These are phyloP conservation scores for Vandiemenella viatica DNA, from an alignment of 2,888 invertebrate species.

Conservation along the genomic window DNA sequence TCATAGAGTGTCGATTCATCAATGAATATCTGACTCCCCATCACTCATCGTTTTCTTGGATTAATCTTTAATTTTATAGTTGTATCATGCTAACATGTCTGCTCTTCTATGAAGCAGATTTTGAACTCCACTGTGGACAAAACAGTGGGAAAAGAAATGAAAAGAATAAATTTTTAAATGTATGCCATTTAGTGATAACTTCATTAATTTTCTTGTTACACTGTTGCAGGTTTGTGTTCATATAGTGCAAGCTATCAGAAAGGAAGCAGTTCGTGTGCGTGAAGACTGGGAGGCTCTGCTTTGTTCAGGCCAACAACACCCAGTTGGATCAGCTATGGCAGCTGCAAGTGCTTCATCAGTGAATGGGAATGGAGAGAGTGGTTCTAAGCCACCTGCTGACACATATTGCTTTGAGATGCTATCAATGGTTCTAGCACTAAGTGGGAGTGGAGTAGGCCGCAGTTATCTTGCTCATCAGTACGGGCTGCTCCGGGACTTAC, in stretches of 20 bases:
- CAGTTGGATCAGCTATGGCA: neutral
- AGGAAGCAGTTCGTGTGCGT: conserved; percentile 70
- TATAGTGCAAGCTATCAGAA: conserved; percentile 78
- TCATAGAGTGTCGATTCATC: no score
- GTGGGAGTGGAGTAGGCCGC: conserved; percentile 81
- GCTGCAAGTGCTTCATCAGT: neutral
- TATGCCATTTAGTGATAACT: no score
- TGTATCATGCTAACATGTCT: no score
- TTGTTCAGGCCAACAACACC: conserved; percentile 27
- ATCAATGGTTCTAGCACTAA: conserved; percentile 84
- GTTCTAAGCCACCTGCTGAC: conserved; percentile 45
- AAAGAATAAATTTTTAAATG: no score
- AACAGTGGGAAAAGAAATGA: no score
- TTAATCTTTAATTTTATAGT: no score
- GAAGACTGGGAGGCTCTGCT: conserved; percentile 78
- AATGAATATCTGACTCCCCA: no score
- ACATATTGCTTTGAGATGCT: conserved; percentile 98
- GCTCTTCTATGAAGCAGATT: no score
- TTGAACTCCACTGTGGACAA: no score
- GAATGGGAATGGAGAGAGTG: conserved; percentile 12
- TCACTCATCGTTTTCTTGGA: no score
- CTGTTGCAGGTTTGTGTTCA: conserved; percentile 74
- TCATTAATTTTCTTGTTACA: no score
- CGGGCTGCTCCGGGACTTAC: conserved; percentile 65
- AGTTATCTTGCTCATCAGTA: conserved; percentile 81